Evolutionary conservation across 1,140 invertebrate species (phyloP), one percentile per base, ranked within the genome.

Genomic region (Sitophilus oryzae): DNA sequence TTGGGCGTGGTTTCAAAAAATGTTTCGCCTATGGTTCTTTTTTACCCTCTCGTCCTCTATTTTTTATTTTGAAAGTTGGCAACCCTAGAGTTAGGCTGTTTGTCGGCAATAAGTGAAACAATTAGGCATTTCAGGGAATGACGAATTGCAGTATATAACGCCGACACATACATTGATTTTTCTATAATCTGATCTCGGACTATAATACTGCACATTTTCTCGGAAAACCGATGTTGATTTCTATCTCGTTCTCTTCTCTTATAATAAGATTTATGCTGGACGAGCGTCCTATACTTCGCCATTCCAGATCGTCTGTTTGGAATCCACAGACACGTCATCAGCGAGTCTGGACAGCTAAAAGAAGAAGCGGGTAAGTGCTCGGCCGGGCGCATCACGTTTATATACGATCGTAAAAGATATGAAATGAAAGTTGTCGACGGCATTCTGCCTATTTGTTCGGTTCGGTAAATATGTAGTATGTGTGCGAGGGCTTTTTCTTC

Each of bases 211-310:
- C 61, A 46, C 48, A 56, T 58, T 52, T 56, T 52, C 36, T 57
- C 61, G 60, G 60, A 58, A 65, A 64, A 62, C 62, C 66, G 66
- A 63, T 66, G 64, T 66, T 66, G 62, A 66, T 61, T 67, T 56
- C 62, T 53, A n/a, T n/a, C n/a, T 63, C 62, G 64, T 62, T 59
- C 66, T 67, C 66, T 67, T 54, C 46, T 50, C 57, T 60, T 64
- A 61, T 67, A 66, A 66, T 67, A 67, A 67, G 66, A 67, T 67
- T 67, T 67, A 67, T 66, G 59, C 62, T 57, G 44, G 44, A 40
- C 59, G 48, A 42, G 47, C 63, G 66, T 63, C 66, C 66, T 64
- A 66, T 67, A 67, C 60, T 52, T 44, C 14, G 51, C 52, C 61
- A 61, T 62, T 45, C 60, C 43, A 61, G 60, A 60, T 62, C 56